Evolutionary conservation across 2,888 invertebrate genomes (phyloP).

Genomic region (Stenolophus ochropezus): DNA sequence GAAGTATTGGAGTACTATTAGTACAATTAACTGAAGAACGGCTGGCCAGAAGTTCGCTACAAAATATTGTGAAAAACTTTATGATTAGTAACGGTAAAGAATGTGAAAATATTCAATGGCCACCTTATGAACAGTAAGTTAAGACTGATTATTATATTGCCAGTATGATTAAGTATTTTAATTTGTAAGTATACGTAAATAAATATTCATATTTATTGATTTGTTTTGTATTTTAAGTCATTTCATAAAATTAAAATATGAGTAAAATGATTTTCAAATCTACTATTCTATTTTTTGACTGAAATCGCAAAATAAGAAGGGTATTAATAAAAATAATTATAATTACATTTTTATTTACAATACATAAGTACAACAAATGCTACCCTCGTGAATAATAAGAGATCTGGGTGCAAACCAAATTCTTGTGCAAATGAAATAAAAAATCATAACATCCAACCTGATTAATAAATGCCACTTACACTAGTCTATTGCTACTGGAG

Average conservation of each 20-base stretch:
- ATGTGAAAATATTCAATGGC: constrained; percentile 70
- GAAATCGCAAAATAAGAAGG: no score
- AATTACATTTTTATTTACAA: constrained; percentile 47
- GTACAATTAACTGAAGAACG: constrained; percentile 71
- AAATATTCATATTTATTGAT: background rate
- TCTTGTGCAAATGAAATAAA: constrained; percentile 38
- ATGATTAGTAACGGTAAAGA: constrained; percentile 68
- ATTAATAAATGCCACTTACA: constrained; percentile 45
- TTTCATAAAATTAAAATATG: no score
- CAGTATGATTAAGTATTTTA: constrained; percentile 24
- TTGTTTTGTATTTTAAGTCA: background rate
- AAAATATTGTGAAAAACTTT: constrained; percentile 68
- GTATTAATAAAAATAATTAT: no score
- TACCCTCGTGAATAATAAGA: constrained; percentile 39
- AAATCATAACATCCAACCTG: constrained; percentile 40
- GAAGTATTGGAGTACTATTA: constrained; percentile 69
- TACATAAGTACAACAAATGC: constrained; percentile 52
- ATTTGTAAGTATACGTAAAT: background rate
- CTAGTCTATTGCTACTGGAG: constrained; percentile 53
- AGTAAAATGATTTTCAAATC: no score
- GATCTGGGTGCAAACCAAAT: constrained; percentile 39
- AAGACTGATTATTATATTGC: constrained; percentile 31
- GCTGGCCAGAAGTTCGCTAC: constrained; percentile 69
- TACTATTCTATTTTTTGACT: no score
- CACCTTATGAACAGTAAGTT: constrained; percentile 59